Conservation (phyloP, 2,888 invertebrate genomes). For the Copidosoma aretas region DNA sequence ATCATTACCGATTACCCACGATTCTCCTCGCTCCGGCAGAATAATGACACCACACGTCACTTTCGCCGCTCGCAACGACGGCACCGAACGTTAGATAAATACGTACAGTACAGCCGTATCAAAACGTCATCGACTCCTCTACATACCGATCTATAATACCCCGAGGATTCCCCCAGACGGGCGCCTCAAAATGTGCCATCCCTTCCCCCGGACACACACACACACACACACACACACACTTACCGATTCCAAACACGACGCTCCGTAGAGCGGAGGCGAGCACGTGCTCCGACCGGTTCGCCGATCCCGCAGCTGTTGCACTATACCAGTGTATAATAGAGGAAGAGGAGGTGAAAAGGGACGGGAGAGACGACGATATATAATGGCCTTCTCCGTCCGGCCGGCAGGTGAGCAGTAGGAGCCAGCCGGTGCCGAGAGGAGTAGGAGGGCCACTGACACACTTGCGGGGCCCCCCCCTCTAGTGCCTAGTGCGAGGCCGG, state of each 20-base stretch:
- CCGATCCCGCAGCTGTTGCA: slow-evolving; percentile 17
- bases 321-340: slow-evolving; percentile 29
- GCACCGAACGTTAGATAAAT: background rate
- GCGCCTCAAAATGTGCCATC: slow-evolving; percentile 7
- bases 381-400: slow-evolving; percentile 60
- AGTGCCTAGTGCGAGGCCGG: slow-evolving; percentile 7
- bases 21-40: background rate
- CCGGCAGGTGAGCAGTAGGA: slow-evolving; percentile 41
- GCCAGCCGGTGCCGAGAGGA: slow-evolving; percentile 43
- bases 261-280: background rate
- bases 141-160: background rate
- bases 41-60: background rate
- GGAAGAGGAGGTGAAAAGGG: slow-evolving; percentile 17
- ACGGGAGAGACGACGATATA: slow-evolving; percentile 49
- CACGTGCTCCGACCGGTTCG: slow-evolving; percentile 16
- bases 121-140: too few relatives aligned
- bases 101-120: background rate
- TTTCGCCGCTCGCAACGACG: background rate
- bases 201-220: background rate
- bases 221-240: background rate
- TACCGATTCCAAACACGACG: slow-evolving; percentile 19
- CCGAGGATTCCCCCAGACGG: background rate
- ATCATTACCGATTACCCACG: too few relatives aligned
- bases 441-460: slow-evolving; percentile 63
- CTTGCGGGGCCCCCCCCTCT: slow-evolving; percentile 50